These are phyloP conservation scores for Dioctria linearis DNA, from an alignment of 2,888 invertebrate species.

Conservation along the genomic window DNA sequence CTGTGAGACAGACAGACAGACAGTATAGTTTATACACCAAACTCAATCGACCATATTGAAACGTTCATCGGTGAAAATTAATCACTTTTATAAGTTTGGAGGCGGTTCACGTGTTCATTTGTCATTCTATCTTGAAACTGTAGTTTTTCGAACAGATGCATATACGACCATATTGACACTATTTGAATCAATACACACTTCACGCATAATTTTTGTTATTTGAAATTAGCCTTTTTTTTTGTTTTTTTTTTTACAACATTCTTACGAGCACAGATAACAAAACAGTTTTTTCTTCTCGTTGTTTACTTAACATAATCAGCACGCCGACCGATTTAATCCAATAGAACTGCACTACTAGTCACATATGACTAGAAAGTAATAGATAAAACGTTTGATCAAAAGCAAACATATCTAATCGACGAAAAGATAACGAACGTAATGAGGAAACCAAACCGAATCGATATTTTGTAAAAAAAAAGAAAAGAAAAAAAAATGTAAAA, in stretches of 20 bases:
- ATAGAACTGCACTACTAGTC: constrained; percentile 14
- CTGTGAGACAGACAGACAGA: neutral
- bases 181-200: too few relatives aligned
- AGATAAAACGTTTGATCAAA: too few relatives aligned
- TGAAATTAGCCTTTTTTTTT: too few relatives aligned
- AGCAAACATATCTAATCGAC: neutral
- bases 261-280: too few relatives aligned
- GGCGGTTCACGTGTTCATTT: constrained; percentile 12
- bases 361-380: neutral
- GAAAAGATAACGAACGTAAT: constrained; percentile 22
- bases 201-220: too few relatives aligned
- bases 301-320: too few relatives aligned
- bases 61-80: neutral
- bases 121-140: too few relatives aligned
- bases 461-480: neutral
- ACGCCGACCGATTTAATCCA: too few relatives aligned
- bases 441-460: neutral
- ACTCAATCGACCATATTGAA: constrained; percentile 40
- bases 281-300: too few relatives aligned
- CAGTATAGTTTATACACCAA: neutral
- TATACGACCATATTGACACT: too few relatives aligned
- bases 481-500: neutral
- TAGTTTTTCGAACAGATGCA: too few relatives aligned
- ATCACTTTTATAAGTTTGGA: neutral
- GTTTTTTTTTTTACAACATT: too few relatives aligned